Evolutionary conservation across 2,888 invertebrate genomes (phyloP), one percentile per base, ranked within the genome.

Genomic region (Psylliodes chrysocephalus): DNA sequence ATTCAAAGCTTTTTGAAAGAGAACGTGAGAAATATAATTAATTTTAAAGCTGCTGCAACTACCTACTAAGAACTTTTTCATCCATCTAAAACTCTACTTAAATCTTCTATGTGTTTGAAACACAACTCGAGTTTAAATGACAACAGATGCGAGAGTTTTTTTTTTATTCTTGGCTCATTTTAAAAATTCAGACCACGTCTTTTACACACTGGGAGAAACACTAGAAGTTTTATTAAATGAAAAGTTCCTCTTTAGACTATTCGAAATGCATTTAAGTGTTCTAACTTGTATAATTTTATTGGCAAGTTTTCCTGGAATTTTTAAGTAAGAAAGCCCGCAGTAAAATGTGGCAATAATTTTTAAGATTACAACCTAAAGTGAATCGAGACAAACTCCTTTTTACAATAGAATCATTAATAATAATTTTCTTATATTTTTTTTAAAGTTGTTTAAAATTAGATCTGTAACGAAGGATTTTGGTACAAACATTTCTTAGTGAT

Each of bases 221-320:
- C 46, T 30, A 49, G n/a, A 49, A 49, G 49, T 51, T 51, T 51
- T 35, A 51, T 15, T 12, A 51, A 51, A 51, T 19, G 8, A 51
- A 35, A 35, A 51, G 33, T 35, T 35, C 14, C 19, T 18, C 18
- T 10, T 10, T 3, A 42, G 18, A 42, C 19, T 19, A 28, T 49
- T 49, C 49, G 12, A 28, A 49, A 28, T 49, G 30, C 49, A 15
- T 30, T 49, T 28, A 42, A 18, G 18, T 18, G 2, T 49, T 28
- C 28, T 49, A 49, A 49, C 49, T 49, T 49, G 15, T 49, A 49
- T 49, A 14, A 49, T 49, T 49, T 49, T 49, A 49, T 49, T 49
- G 28, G 7, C 28, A 17, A 8, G 4, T 28, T 49, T 28, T 49
- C 30, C 3, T 49, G 14, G 30, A 49, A 49, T 49, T 46, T 22